These are phyloP conservation scores for Hydrotaea diabolus DNA, from an alignment of 2,888 invertebrate genomes.

Conservation along the genomic window DNA sequence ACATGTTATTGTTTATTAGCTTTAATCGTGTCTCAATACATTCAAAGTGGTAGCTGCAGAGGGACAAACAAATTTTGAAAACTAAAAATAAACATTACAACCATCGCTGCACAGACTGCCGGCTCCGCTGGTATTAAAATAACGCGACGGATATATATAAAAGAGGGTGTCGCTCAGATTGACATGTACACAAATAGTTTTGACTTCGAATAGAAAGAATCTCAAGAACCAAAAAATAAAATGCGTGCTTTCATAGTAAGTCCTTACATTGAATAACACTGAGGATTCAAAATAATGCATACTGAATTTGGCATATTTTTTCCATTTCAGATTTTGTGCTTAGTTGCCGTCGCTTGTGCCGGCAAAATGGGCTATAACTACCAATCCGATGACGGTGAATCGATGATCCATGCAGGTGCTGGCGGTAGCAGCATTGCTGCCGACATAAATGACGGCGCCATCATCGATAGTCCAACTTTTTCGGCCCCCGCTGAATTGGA, in stretches of 20 bases:
- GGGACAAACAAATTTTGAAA: neutral
- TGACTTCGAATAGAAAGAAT: slow-evolving; percentile 1
- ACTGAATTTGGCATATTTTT: neutral
- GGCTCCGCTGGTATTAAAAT: neutral
- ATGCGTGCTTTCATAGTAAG: slow-evolving; percentile 43
- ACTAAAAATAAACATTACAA: neutral
- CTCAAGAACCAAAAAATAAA: neutral
- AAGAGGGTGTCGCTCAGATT: neutral
- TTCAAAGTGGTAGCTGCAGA: neutral
- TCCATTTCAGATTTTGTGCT: slow-evolving; percentile 67
- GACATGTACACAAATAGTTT: slow-evolving; percentile 6
- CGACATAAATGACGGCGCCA: slow-evolving; percentile 23
- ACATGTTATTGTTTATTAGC: neutral
- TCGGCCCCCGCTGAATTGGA: slow-evolving; percentile 29
- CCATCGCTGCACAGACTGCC: neutral
- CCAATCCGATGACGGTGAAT: slow-evolving; percentile 71
- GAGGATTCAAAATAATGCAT: neutral
- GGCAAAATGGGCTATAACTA: slow-evolving; percentile 75
- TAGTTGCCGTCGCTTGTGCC: slow-evolving; percentile 74
- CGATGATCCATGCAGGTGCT: slow-evolving; percentile 69
- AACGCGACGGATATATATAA: neutral
- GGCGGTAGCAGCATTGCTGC: neutral
- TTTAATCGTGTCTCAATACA: neutral
- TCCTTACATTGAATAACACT: neutral
- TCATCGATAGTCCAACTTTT: neutral